Base-by-base conservation (phyloP, 2,888 invertebrate species). In the Gandaritis pyraliata region DNA sequence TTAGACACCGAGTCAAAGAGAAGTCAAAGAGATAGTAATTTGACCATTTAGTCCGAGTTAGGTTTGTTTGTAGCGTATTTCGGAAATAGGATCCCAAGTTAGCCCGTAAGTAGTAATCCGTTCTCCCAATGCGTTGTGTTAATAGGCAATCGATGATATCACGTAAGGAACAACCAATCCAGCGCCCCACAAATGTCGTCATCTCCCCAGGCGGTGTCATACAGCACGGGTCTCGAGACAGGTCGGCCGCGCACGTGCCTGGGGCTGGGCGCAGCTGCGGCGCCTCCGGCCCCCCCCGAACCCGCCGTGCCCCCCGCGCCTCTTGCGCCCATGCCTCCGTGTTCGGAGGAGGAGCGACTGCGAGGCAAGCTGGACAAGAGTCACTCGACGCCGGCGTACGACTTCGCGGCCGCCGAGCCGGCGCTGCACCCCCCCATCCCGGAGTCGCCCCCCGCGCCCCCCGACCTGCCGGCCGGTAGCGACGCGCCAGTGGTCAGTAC, bases 321-420 rank as follows among this genome's bases (percentile, higher is more conserved):
- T 96, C 72, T 61, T 65, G 58, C 64, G 38, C 46, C 39, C 59
- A 58, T 2, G 23, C 23, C n/a, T n/a, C n/a, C 38, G 38, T 12
- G 38, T 3, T 57, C 33, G 23, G 56, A 58, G 47, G 63, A 61
- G 39, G 65, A 64, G 60, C 59, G 61, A 11, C 15, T 30, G 23
- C 82, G 85, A 13, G 86, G 77, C 63, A 93, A 94, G 67, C 87
- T 96, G 53, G 96, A 97, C 87, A 96, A 97, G 86, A 95, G 95
- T 73, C 94, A 95, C 81, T 96, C 96, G 70, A 96, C 96, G n/a
- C 96, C 96, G 1, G 96, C 96, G 0, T 96, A 96, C 83, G 96
- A 96, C 83, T 51, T 55, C 93, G 53, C 66, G 73, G 10, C 78
- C 74, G 36, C 65, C 58, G 72, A 73, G 7, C 75, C 72, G 6